Evolutionary conservation across 2,113 vertebrate genomes (phyloP).

Genomic region (Fukomys damarensis): DNA sequence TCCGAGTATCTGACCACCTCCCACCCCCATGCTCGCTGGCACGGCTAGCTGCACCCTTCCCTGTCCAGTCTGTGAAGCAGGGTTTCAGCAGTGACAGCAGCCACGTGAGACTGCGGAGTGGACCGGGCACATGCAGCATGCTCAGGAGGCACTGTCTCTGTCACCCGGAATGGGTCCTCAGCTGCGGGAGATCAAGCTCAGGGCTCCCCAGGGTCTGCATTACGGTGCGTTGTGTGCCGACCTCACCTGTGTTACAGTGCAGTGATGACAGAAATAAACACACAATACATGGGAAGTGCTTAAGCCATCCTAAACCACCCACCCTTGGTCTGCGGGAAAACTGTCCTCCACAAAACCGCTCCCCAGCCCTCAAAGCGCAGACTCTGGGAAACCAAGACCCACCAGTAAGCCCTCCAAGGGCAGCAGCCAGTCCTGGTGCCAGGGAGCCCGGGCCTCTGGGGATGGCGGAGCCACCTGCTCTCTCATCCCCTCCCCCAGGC

Average conservation of each 20-base stretch:
- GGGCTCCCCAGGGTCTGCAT: background rate
- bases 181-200: background rate
- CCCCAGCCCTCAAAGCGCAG: background rate
- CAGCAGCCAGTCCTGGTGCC: background rate
- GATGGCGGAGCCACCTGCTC: too few species aligned
- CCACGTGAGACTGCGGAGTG: background rate
- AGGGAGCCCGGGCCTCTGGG: background rate
- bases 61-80: background rate
- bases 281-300: rapidly evolving
- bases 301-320: too few species aligned
- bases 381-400: background rate
- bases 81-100: too few species aligned
- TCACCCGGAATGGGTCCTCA: too few species aligned
- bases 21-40: too few species aligned
- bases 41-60: too few species aligned
- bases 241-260: background rate
- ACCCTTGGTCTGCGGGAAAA: background rate
- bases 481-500: too few species aligned
- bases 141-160: background rate
- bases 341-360: background rate
- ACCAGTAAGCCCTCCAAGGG: background rate
- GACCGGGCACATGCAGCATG: background rate
- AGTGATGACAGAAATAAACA: background rate
- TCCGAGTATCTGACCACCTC: too few species aligned
- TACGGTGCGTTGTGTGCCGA: rapidly evolving